These are phyloP conservation scores for Camponotus pennsylvanicus DNA, from an alignment of 1,140 invertebrate genomes.

Conservation along the genomic window DNA sequence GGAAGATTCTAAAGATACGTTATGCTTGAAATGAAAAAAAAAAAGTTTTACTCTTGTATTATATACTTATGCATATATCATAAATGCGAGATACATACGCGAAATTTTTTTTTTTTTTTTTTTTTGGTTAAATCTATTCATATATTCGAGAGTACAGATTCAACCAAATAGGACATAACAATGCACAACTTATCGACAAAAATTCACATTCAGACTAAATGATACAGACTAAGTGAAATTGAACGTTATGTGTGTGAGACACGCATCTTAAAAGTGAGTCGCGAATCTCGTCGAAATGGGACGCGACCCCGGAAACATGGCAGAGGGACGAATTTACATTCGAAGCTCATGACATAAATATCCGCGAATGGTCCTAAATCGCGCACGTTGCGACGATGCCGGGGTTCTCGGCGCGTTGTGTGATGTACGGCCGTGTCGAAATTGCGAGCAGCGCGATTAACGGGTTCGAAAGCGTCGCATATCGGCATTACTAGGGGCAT, in stretches of 20 bases:
- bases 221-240: background rate
- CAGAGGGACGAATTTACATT: background rate
- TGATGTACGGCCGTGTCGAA: constrained; percentile 55
- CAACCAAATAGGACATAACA: background rate
- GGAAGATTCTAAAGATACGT: constrained; percentile 15
- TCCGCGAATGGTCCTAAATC: constrained; percentile 68
- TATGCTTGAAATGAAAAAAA: background rate
- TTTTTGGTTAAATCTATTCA: background rate
- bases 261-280: background rate
- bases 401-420: constrained; percentile 5
- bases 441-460: constrained; percentile 74
- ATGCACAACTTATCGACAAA: background rate
- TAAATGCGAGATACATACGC: background rate
- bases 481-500: constrained; percentile 79
- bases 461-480: constrained; percentile 76
- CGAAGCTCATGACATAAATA: constrained; percentile 57
- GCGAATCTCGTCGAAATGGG: constrained; percentile 22
- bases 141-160: background rate
- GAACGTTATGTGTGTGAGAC: background rate
- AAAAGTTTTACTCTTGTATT: background rate
- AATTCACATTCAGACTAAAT: background rate
- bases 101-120: background rate
- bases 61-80: background rate
- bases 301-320: constrained; percentile 24
- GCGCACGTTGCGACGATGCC: background rate